Evolutionary conservation across 2,797 vertebrate genomes (phyloP).

Genomic region (Tympanoctomys barrerae): DNA sequence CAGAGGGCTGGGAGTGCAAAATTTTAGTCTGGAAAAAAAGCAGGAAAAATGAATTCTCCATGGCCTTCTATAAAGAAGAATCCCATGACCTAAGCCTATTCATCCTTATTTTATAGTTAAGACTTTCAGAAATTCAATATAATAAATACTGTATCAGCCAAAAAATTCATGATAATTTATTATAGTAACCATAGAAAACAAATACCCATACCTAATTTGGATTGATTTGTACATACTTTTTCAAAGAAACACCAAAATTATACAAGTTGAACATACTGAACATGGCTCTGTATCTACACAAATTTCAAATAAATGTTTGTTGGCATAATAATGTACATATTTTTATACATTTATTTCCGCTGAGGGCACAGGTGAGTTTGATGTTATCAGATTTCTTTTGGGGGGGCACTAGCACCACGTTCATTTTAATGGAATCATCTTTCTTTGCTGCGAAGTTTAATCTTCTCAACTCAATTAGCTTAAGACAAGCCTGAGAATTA

Average conservation of each 20-base stretch:
- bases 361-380: not conserved
- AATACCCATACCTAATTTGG: not conserved
- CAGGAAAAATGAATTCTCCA: not conserved
- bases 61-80: not conserved
- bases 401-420: not conserved
- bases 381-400: not conserved
- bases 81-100: not conserved
- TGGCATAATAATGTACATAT: not conserved
- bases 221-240: not conserved
- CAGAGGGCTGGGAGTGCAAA: not conserved
- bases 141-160: not conserved
- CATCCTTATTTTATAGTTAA: not conserved
- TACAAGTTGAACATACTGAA: not conserved
- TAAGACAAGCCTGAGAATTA: not conserved
- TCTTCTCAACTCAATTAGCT: not conserved
- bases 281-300: not conserved
- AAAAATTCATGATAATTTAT: not conserved
- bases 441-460: not conserved
- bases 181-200: not conserved
- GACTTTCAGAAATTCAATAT: not conserved
- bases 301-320: not conserved
- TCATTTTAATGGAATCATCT: not conserved
- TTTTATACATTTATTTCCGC: not conserved
- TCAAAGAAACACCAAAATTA: not conserved
- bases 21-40: not conserved